Base-by-base conservation (phyloP, 2,797 vertebrate species). In the Hirundo rustica region DNA sequence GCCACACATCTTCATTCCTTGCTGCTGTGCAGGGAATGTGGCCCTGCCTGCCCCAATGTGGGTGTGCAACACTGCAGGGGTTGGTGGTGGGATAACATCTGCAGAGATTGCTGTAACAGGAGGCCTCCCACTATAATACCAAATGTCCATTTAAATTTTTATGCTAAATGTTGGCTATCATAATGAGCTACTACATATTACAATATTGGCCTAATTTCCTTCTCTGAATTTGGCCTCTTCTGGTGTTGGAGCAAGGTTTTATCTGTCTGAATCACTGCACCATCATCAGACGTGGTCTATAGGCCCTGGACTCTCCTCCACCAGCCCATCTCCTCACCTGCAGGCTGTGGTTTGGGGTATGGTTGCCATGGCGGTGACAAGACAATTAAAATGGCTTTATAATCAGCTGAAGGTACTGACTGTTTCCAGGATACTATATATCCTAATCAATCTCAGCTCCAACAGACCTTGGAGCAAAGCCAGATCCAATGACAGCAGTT, bases 371-470 rank as follows among this genome's bases (percentile, higher is more conserved):
- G 93, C 4, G 54, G 94, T 92, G 75, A 75, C 0, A 5, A 95
- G 32, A 94, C 86, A 91, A 95, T 89, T 89, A 40, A 93, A 94
- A 93, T 67, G 71, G 74, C 71, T 95, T 95, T 94, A 51, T 87
- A 93, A 91, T 75, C 78, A 95, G 75, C 78, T 89, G 87, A 95
- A 96, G 53, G 72, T 93, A 83, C 81, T 0, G 11, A 36, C 88
- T 94, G 95, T 97, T 96, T 97, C 93, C 93, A 93, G 88, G 93
- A 93, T 92, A 94, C 93, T 83, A 74, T 93, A 89, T 71, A 89
- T 91, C 81, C 84, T 91, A 93, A 96, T 97, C 93, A 96, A 87
- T 96, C 89, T 94, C 71, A 54, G 84, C 72, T 87, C 60, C 77
- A 71, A 82, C 77, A 93, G 84, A 83, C 84, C 84, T 74, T 96